These are phyloP conservation scores for Brenthis daphne DNA, from an alignment of 2,888 invertebrate species.

Conservation along the genomic window DNA sequence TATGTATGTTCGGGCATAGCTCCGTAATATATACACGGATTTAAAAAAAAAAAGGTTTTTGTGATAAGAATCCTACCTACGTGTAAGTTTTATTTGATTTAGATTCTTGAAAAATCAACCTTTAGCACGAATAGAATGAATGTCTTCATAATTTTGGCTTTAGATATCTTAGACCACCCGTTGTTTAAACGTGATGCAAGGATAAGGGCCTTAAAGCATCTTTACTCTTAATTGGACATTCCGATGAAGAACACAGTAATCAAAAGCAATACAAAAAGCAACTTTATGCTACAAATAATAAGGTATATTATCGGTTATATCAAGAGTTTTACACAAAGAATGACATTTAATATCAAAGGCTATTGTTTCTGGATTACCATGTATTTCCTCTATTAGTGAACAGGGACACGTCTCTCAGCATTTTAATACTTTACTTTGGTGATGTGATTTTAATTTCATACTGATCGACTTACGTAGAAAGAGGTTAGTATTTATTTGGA, in stretches of 20 bases:
- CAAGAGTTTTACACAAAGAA: background rate
- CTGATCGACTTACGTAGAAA: background rate
- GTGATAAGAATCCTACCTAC: too few species aligned
- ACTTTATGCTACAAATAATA: background rate
- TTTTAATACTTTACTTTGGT: slow-evolving; percentile 1
- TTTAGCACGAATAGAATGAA: background rate
- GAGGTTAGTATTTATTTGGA: too few species aligned
- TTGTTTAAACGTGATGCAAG: slow-evolving; percentile 23
- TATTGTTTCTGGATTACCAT: slow-evolving; percentile 28
- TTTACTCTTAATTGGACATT: slow-evolving; percentile 39
- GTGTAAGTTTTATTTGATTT: too few species aligned
- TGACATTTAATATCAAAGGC: slow-evolving; percentile 23
- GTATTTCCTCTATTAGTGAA: slow-evolving; percentile 21
- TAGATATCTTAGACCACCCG: slow-evolving; percentile 23
- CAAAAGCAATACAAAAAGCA: background rate
- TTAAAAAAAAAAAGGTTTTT: too few species aligned
- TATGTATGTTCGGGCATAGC: too few species aligned
- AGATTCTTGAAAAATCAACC: too few species aligned
- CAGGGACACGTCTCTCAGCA: slow-evolving; percentile 6
- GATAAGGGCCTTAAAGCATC: slow-evolving; percentile 28
- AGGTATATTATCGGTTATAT: background rate
- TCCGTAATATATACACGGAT: too few species aligned
- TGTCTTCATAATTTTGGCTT: slow-evolving; percentile 10
- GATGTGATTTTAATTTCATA: background rate
- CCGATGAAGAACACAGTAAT: slow-evolving; percentile 19